Evolutionary conservation across 2,888 invertebrate genomes (phyloP), one percentile per base, ranked within the genome.

Genomic region (Lapara coniferarum): DNA sequence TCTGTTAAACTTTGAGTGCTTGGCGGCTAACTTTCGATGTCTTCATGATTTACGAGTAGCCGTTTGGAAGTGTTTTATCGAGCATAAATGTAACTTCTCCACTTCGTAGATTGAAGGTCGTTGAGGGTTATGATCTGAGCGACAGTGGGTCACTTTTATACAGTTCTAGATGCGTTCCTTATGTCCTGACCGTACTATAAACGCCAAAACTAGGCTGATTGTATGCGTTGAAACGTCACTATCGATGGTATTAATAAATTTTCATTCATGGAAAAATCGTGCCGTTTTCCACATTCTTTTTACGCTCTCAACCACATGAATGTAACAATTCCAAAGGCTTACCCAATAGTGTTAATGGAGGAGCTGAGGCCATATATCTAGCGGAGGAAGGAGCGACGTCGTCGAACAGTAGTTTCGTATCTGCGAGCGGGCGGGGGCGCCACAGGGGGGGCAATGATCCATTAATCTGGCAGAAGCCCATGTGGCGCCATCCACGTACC

Each of bases 381-480:
- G 77, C 77, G 82, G 75, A 86, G 88, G 87, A 89, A 89, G 86
- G 83, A 85, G 85, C 83, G 84, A 82, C 86, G 88, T 89, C 88
- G 88, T 88, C 84, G 88, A 90, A 89, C 90, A 89, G 90, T 90
- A 90, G 89, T 89, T 89, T 88, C 88, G 85, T 88, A 87, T 89
- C 87, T 86, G 84, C 81, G 86, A 80, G 85, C 80, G 80, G 85
- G 77, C 81, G 81, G 80, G 80, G 80, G 81, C 80, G 56, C 25
- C 82, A 79, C 82, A 79, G 84, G 85, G 90, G 94, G 96, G 95
- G 96, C 96, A 96, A 96, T 96, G 96, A 96, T 96, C 96, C 96
- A 96, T 96, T 96, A 96, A 96, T 96, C 96, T 96, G 95, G 95
- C 95, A 95, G 95, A 95, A 96, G 96, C 96, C 96, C 96, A 95